Evolutionary conservation across 2,888 invertebrate species (phyloP).

Genomic region (Eristalis intricaria): DNA sequence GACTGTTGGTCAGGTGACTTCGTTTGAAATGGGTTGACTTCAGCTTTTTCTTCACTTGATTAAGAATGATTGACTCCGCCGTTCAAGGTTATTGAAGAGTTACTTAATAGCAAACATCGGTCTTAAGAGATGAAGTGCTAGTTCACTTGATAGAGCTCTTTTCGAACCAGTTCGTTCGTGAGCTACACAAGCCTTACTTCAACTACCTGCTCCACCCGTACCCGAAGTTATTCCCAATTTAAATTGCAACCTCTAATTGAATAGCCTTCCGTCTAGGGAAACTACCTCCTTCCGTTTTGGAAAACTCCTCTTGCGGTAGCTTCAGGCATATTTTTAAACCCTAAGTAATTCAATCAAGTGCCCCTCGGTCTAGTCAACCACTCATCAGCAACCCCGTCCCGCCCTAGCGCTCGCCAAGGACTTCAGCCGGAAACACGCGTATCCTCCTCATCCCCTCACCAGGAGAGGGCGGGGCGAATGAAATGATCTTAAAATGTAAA

Average conservation of each 20-base stretch:
- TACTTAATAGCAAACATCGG: too few relatives aligned
- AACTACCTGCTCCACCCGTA: too few relatives aligned
- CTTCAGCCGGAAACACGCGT: neutral
- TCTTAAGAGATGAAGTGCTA: too few relatives aligned
- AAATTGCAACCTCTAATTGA: neutral
- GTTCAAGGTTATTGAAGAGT: too few relatives aligned
- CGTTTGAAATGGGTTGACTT: too few relatives aligned
- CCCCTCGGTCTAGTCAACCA: neutral
- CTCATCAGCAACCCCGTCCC: neutral
- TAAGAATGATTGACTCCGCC: too few relatives aligned
- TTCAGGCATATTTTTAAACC: neutral
- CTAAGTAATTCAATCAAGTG: neutral
- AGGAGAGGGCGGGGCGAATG: neutral
- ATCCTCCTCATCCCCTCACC: neutral
- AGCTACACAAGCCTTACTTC: too few relatives aligned
- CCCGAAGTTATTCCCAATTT: neutral
- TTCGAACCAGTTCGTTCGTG: too few relatives aligned
- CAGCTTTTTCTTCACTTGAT: too few relatives aligned
- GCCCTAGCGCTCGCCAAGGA: neutral
- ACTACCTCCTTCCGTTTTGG: neutral
- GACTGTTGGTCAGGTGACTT: too few relatives aligned
- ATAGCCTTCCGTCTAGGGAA: neutral
- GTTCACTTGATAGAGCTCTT: too few relatives aligned
- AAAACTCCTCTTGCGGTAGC: neutral
- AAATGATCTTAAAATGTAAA: neutral